A percentile compares a stretch with the other conserved stretches of the same genome.
Evolutionary conservation across 2,888 invertebrate species (phyloP).

Genomic region (Hemicrepidius hirtus): DNA sequence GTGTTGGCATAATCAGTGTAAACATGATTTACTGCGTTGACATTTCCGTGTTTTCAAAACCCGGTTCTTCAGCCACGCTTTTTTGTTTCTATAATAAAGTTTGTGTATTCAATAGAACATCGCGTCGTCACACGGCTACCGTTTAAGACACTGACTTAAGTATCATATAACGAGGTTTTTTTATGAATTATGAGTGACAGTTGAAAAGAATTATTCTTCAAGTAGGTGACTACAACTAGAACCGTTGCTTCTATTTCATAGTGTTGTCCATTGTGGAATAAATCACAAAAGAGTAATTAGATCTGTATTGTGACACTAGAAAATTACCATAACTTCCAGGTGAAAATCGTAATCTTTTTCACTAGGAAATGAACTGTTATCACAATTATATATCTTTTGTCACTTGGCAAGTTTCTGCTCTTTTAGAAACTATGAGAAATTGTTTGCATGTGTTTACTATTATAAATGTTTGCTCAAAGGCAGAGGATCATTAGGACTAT

Average conservation of each 20-base stretch:
- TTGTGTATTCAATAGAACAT: no score
- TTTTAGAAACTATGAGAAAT: no score
- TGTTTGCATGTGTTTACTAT: no score
- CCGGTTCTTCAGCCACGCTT: neutral
- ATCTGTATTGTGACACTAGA: slow-evolving; percentile 2
- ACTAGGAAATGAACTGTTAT: neutral
- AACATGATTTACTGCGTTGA: neutral
- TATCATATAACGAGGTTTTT: neutral
- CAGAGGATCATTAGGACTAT: no score
- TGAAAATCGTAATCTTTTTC: neutral
- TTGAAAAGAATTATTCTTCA: slow-evolving; percentile 1
- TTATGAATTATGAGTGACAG: slow-evolving; percentile 1
- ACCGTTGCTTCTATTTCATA: slow-evolving; percentile 3
- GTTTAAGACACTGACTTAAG: neutral
- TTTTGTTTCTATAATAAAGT: no score
- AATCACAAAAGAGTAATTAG: slow-evolving; percentile 18
- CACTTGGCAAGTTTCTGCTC: no score
- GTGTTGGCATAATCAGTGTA: neutral
- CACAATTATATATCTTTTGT: no score
- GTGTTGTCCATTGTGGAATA: slow-evolving; percentile 13
- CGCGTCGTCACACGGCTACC: no score
- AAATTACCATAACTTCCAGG: neutral
- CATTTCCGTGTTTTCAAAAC: slow-evolving; percentile 7
- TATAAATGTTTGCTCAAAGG: no score
- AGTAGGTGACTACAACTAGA: slow-evolving; percentile 4